Evolutionary conservation across 2,113 vertebrate genomes (phyloP), one percentile per base, ranked within the genome.

Genomic region (Abramis brama): DNA sequence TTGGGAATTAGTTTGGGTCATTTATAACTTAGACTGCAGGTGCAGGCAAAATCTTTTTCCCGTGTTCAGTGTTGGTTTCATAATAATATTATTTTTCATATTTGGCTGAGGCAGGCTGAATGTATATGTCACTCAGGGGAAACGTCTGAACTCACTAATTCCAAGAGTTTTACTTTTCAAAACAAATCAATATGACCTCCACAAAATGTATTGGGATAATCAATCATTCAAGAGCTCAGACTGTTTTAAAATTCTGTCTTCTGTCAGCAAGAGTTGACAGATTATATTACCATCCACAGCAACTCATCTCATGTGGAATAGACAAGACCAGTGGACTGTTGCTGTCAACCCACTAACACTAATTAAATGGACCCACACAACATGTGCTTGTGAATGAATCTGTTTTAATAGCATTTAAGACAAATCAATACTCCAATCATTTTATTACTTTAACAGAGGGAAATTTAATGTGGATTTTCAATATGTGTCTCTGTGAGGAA

Each of bases 131-230:
- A 79, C 79, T 87, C 80, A 79, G 71, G 83, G 86, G 79, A 89
- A 88, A 84, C 84, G 71, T 91, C 90, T 89, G 73, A 86, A 87
- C 78, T 86, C 71, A 87, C 88, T 90, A 91, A 92, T 94, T 90
- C 87, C 43, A 79, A 66, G 88, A 91, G 89, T 92, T 93, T 92
- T 89, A 87, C 85, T 92, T 91, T 88, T 82, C 87, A 87, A 74
- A 85, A 87, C 89, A 88, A 90, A 94, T 94, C 93, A 91, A 94
- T 93, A 93, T 91, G 93, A 94, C 92, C 93, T 94, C 90, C 89
- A 91, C 84, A 91, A 93, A 90, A 89, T 87, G 86, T 89, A 90
- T 89, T 78, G 89, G 87, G 90, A 90, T 91, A 92, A 93, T 94
- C 93, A 93, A 93, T 94, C 92, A 92, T 91, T 88, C 85, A 36